phyloP scores from a whole-genome alignment of 2,888 invertebrate genomes.

The Dryococelus australis region DNA sequence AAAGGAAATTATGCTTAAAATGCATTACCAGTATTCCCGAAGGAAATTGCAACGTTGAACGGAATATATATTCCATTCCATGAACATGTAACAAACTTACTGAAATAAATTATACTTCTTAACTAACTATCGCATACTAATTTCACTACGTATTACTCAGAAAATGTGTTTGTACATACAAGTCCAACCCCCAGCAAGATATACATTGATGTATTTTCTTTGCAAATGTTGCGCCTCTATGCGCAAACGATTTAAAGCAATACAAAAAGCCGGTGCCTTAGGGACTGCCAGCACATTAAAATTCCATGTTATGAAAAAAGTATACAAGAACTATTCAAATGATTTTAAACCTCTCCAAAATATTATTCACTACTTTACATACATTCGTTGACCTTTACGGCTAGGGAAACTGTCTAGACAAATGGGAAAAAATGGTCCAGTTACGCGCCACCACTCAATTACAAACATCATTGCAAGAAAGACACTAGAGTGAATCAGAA shows the following conservation, averaged over 20 bases:
- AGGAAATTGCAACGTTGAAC: background rate
- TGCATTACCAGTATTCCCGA: slow-evolving; percentile 25
- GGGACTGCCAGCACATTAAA: background rate
- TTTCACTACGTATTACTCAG: background rate
- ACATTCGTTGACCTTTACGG: background rate
- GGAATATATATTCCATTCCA: background rate
- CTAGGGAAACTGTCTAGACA: background rate
- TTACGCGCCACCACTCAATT: background rate
- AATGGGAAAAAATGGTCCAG: background rate
- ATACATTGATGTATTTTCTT: background rate
- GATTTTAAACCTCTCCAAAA: background rate
- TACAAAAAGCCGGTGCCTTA: background rate
- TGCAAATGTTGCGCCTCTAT: background rate
- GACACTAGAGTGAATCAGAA: slow-evolving; percentile 46
- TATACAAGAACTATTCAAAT: background rate
- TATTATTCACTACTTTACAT: background rate
- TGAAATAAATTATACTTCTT: background rate
- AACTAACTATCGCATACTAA: background rate
- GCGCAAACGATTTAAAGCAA: background rate
- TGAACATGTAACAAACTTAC: background rate
- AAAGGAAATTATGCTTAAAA: background rate
- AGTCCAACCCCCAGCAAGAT: background rate
- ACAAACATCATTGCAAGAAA: slow-evolving; percentile 41
- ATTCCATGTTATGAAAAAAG: background rate
- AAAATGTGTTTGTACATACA: background rate